Evolutionary conservation across 1,140 invertebrate species (phyloP).

Genomic region (Drosophila willistoni): DNA sequence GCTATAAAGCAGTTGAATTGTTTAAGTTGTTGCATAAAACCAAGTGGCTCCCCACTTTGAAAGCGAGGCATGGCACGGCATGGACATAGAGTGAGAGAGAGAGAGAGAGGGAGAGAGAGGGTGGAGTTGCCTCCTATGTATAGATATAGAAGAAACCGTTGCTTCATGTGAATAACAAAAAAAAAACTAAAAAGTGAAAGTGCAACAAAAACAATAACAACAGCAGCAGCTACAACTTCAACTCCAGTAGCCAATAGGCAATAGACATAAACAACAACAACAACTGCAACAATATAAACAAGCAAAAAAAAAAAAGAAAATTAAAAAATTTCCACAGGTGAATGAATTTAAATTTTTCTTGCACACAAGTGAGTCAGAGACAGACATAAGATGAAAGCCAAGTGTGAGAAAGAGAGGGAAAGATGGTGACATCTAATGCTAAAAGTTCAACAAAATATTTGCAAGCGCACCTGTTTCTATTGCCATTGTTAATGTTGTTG

Average conservation of each 20-base stretch:
- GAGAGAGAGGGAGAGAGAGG: slow-evolving; percentile 9
- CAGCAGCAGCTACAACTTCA: slow-evolving; percentile 56
- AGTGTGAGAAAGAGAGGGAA: slow-evolving; percentile 8
- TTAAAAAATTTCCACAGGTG: slow-evolving; percentile 68
- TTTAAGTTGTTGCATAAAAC: slow-evolving; percentile 78
- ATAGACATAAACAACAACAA: slow-evolving; percentile 48
- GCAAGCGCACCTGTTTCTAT: slow-evolving; percentile 51
- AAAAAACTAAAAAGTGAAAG: slow-evolving; percentile 66
- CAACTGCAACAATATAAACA: slow-evolving; percentile 32
- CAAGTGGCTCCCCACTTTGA: slow-evolving; percentile 46
- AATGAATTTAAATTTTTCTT: slow-evolving; percentile 65
- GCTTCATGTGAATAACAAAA: slow-evolving; percentile 43
- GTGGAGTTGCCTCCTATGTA: slow-evolving; percentile 20
- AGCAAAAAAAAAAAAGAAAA: slow-evolving; percentile 33
- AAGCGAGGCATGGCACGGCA: background rate
- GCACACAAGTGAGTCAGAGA: slow-evolving; percentile 12
- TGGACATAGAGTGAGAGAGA: slow-evolving; percentile 6
- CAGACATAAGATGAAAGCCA: background rate
- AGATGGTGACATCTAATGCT: slow-evolving; percentile 34
- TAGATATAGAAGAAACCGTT: slow-evolving; percentile 67
- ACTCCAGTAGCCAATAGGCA: slow-evolving; percentile 69
- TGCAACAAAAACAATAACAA: slow-evolving; percentile 58
- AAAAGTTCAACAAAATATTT: slow-evolving; percentile 59
- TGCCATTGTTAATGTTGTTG: slow-evolving; percentile 19
- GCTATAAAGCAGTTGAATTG: slow-evolving; percentile 72